These are phyloP conservation scores for Chorisops tibialis DNA, from an alignment of 2,888 invertebrate species.

Conservation along the genomic window DNA sequence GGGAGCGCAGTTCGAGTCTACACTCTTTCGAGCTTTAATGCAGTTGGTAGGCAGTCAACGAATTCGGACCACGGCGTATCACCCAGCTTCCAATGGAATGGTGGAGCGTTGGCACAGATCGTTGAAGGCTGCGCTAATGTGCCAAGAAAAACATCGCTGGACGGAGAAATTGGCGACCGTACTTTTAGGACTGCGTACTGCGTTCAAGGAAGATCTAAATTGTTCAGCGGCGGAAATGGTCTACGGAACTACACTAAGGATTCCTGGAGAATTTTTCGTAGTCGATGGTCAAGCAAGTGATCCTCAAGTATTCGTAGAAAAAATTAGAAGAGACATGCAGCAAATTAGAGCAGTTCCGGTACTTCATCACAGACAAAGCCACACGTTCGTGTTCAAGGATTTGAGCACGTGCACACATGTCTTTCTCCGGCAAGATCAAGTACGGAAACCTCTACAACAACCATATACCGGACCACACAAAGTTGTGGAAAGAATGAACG, in stretches of 20 bases:
- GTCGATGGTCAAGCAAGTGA: too few species aligned
- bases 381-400: conserved; percentile 22
- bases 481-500: conserved; percentile 29
- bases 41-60: too few species aligned
- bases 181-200: neutral
- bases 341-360: conserved; percentile 29
- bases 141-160: neutral
- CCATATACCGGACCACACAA: conserved; percentile 38
- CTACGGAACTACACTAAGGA: too few species aligned
- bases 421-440: conserved; percentile 24
- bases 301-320: too few species aligned
- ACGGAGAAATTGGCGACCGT: conserved; percentile 5
- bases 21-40: too few species aligned
- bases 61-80: too few species aligned
- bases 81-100: too few species aligned
- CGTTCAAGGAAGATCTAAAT: neutral
- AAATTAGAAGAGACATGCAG: too few species aligned
- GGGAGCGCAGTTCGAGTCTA: too few species aligned
- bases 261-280: too few species aligned
- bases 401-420: too few species aligned
- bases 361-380: conserved; percentile 24
- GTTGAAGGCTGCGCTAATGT: conserved; percentile 1
- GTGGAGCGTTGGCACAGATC: too few species aligned
- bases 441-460: conserved; percentile 29
- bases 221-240: neutral